Base-by-base conservation (phyloP, 2,888 invertebrate species). In the Blastobasis lacticolella region DNA sequence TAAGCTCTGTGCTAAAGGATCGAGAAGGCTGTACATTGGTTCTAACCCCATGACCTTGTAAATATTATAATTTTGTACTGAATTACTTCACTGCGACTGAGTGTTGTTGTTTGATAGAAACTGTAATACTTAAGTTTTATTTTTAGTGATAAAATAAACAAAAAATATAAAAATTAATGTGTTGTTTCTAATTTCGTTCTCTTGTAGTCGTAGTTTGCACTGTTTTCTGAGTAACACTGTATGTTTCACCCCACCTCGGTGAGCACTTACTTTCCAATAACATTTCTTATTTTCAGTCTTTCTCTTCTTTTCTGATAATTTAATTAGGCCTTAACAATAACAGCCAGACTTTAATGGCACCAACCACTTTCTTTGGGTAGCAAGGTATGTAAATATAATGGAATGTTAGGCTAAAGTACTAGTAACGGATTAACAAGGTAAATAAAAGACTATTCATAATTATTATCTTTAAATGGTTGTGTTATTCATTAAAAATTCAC, bases 121-220 rank as follows among this genome's bases (percentile, higher is more conserved):
- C 85, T 87, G 85, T 88, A 87, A 80, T 83, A 82, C 81, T 78
- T 86, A 87, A 88, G 88, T 78, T 87, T 84, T 81, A 86, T 80
- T 77, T 83, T 86, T 85, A 88, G 87, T 86, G 78, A 85, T 84
- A 88, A 86, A 88, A 88, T 86, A 85, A 86, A 87, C 78, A 82
- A 81, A 83, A 79, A 78, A 74, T 71, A 69, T 72, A 81, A 82
- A 83, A 80, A 72, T 61, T 68, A 58, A 58, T 48, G 47, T 61
- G 71, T 77, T 78, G 76, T 79, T 69, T 77, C 58, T 78, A 72
- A 75, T 78, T 81, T 57, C 23, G 72, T 63, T 73, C 63, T 71
- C 61, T 78, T 72, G 70, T 66, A 60, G 66, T 70, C 78, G 79
- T 81, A 79, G 64, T 49, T 67, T 69, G 81, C 80, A 81, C 82